Base-by-base conservation (phyloP, 1,140 invertebrate species). In the Diuraphis noxia region DNA sequence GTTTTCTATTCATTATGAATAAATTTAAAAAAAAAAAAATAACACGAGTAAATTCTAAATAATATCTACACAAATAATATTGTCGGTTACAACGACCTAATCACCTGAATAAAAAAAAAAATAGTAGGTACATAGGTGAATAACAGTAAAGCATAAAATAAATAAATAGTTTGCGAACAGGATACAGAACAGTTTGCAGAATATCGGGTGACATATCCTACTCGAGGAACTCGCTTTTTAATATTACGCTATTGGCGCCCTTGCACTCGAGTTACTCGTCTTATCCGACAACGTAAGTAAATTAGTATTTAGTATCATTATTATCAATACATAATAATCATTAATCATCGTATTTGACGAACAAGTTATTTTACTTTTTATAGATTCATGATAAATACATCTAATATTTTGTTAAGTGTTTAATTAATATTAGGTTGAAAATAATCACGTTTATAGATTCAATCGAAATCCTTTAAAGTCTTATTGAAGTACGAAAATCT, bases 81-180 rank as follows among this genome's bases (percentile, higher is more conserved):
- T 85, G 41, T 82, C 81, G 81, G 49, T 85, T 49, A 43, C 43
- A 85, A 46, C 49, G 84, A 85, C 84, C 84, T 85, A 85, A 2
- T 49, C 49, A 85, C 9, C 0, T n/a, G n/a, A n/a, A n/a, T n/a
- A n/a, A n/a, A n/a, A n/a, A n/a, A n/a, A n/a, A n/a, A 6, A 46
- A 9, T 13, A 6, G 25, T 82, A 17, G 30, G 10, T 72, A 72
- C 6, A n/a, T 5, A 4, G 3, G 30, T 13, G 13, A 1, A 72
- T 17, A 72, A n/a, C 17, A 72, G 30, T n/a, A 34, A n/a, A 72
- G n/a, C 13, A 72, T n/a, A 72, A 72, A 17, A 34, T 3, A 34
- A 17, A 72, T n/a, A n/a, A 72, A 72, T 6, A n/a, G 30, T 72
- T 72, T 7, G 3, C 30, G 13, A 13, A n/a, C 13, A 72, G 56